Conservation (phyloP, 2,888 invertebrate species). For the Diaperis boleti region DNA sequence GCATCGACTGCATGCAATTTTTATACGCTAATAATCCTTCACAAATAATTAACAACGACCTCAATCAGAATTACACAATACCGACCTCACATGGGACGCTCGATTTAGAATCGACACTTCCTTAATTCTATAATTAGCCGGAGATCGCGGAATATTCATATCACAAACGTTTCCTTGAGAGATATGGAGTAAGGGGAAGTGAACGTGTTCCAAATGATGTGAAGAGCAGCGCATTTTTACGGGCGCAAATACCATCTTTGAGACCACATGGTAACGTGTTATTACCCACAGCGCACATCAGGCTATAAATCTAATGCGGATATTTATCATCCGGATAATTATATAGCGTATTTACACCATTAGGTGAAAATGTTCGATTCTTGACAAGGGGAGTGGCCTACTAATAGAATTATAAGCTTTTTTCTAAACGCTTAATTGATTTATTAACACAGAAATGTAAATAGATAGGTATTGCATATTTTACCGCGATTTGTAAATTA, state of each 20-base stretch:
- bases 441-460: conserved; percentile 47
- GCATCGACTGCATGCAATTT: not conserved
- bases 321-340: conserved; percentile 46
- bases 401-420: conserved; percentile 51
- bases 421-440: conserved; percentile 47
- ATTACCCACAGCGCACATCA: conserved; percentile 19
- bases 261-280: conserved; percentile 10
- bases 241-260: conserved; percentile 23
- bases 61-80: conserved; percentile 36
- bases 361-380: conserved; percentile 46
- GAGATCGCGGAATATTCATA: conserved; percentile 27
- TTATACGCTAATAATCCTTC: conserved; percentile 37
- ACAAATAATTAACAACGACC: conserved; percentile 26
- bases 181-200: conserved; percentile 10
- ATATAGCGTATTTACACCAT: conserved; percentile 46
- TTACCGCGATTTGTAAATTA: conserved; percentile 5
- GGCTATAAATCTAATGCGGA: conserved; percentile 41
- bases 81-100: conserved; percentile 38
- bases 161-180: conserved; percentile 12
- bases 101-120: conserved; percentile 38
- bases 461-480: conserved; percentile 44
- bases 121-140: conserved; percentile 38
- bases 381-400: conserved; percentile 48
- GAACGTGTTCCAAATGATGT: conserved; percentile 22
- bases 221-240: not conserved